phyloP scores from a whole-genome alignment of 2,113 vertebrate genomes.

The Chroicocephalus ridibundus region DNA sequence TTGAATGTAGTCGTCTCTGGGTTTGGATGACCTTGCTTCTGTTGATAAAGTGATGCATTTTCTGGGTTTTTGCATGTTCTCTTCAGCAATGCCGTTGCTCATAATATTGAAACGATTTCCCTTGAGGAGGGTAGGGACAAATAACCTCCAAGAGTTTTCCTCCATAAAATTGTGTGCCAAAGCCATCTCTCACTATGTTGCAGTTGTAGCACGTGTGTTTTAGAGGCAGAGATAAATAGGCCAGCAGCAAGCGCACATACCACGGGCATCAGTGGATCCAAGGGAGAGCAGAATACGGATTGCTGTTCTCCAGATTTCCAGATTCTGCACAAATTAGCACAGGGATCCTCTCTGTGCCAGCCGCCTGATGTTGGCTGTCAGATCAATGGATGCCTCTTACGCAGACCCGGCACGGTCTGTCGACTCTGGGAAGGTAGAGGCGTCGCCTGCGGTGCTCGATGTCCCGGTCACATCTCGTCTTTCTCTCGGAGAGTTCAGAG shows the following conservation, averaged over 20 bases:
- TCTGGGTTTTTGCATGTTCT: conserved; percentile 3
- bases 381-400: neutral
- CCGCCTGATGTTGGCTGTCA: conserved; percentile 5
- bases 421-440: neutral
- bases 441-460: neutral
- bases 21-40: conserved; percentile 23
- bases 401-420: neutral
- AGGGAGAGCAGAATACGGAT: neutral
- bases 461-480: neutral
- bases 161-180: neutral
- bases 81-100: neutral
- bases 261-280: neutral
- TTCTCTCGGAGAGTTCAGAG: neutral
- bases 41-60: neutral
- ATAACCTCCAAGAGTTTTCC: conserved; percentile 5
- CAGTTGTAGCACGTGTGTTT: neutral
- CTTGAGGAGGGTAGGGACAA: neutral
- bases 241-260: neutral
- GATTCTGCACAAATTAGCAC: neutral
- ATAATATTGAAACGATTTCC: conserved; percentile 8
- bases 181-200: neutral
- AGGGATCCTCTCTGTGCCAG: neutral
- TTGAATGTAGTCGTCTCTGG: neutral
- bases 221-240: neutral
- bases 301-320: neutral